Conservation (phyloP, 2,797 vertebrate species). For the Molothrus aeneus region DNA sequence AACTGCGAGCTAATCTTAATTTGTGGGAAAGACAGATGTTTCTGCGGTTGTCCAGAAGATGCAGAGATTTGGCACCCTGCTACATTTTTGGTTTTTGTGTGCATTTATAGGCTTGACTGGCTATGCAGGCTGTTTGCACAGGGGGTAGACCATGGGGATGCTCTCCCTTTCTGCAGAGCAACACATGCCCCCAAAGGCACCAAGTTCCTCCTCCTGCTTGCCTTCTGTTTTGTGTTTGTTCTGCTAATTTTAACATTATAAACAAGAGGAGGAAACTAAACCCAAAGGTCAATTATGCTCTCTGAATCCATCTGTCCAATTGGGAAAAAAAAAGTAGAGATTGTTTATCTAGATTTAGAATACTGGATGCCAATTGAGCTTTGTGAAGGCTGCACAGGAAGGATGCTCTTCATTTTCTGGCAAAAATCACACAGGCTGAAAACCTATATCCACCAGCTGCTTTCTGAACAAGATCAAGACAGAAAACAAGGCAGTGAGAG, state of each 20-base stretch:
- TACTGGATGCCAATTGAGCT: not conserved
- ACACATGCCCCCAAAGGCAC: not conserved
- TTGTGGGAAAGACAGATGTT: not conserved
- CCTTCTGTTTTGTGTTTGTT: constrained; percentile 11
- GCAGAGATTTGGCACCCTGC: not conserved
- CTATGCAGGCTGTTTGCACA: not conserved
- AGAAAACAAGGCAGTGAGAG: not conserved
- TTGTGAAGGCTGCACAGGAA: not conserved
- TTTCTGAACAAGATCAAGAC: not conserved
- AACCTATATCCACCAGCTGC: not conserved
- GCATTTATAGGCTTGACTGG: not conserved
- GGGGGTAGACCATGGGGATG: not conserved
- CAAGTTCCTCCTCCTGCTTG: not conserved
- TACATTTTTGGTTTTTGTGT: not conserved
- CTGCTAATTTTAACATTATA: constrained; percentile 3
- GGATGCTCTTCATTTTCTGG: not conserved
- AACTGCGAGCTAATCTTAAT: not conserved
- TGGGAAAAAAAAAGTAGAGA: not conserved
- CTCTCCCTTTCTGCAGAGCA: not conserved
- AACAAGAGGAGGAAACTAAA: not conserved
- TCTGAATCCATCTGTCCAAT: not conserved
- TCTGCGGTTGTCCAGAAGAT: not conserved
- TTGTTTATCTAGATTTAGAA: not conserved
- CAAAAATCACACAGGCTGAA: not conserved
- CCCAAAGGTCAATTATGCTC: not conserved